Percentiles rank a stretch among this genome's conserved stretches.
Conservation (phyloP, 2,113 vertebrate species). For the Halichoeres trimaculatus region DNA sequence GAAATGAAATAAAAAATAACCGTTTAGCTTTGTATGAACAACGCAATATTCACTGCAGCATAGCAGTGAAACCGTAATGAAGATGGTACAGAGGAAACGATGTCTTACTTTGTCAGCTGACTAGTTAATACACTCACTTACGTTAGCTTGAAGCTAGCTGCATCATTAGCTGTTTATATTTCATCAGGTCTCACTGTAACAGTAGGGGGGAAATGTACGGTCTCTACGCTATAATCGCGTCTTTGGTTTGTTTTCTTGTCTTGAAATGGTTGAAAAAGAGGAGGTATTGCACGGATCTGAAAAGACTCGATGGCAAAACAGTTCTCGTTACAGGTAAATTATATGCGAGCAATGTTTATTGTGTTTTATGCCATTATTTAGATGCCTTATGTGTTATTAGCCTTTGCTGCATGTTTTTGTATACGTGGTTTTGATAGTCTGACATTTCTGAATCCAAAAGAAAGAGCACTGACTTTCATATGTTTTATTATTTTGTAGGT, state of each 20-base stretch:
- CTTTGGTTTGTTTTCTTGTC: conserved; percentile 77
- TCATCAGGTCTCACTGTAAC: not conserved
- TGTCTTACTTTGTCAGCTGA: not conserved
- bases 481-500: conserved; percentile 59
- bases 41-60: fast-evolving
- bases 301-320: conserved; percentile 85
- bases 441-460: too few relatives aligned
- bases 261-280: conserved; percentile 84
- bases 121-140: conserved; percentile 39
- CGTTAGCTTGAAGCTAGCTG: conserved; percentile 19
- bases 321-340: conserved; percentile 84
- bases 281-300: conserved; percentile 79
- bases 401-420: too few relatives aligned
- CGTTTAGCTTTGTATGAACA: not conserved
- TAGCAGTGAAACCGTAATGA: not conserved
- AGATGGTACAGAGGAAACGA: fast-evolving
- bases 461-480: not conserved
- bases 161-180: not conserved
- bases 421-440: too few relatives aligned
- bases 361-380: too few relatives aligned
- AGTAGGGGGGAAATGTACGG: conserved; percentile 73
- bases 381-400: too few relatives aligned
- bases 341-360: not conserved
- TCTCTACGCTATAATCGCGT: conserved; percentile 76
- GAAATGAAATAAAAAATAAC: fast-evolving